Conservation (phyloP, 2,888 invertebrate genomes). For the Arge pagana region DNA sequence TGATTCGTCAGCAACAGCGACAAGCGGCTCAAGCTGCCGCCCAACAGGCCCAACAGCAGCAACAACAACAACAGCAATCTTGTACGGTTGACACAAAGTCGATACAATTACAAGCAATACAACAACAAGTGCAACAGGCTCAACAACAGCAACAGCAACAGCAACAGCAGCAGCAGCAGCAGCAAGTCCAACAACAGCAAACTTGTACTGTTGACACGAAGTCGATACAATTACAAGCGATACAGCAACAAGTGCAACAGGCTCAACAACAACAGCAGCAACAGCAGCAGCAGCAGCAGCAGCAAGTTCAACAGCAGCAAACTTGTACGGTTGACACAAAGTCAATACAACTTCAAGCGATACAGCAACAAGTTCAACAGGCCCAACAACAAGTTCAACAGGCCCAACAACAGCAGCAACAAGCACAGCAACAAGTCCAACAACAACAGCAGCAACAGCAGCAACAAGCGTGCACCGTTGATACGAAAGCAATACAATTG, state of each 20-base stretch:
- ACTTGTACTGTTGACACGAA: conserved; percentile 49
- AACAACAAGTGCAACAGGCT: conserved; percentile 43
- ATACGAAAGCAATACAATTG: conserved; percentile 57
- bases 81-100: conserved; percentile 15
- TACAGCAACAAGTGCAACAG: conserved; percentile 48
- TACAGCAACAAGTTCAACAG: conserved; percentile 48
- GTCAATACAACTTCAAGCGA: conserved; percentile 45
- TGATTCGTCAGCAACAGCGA: conserved; percentile 55
- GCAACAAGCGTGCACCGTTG: conserved; percentile 52
- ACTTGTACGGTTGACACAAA: conserved; percentile 27
- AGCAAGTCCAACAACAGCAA: conserved; percentile 55
- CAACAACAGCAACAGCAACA: conserved; percentile 59
- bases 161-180: conserved; percentile 58
- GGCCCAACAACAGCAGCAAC: conserved; percentile 49
- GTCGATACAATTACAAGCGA: conserved; percentile 45
- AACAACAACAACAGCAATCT: conserved; percentile 40
- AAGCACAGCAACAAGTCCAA: conserved; percentile 42
- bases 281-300: conserved; percentile 49
- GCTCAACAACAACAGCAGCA: conserved; percentile 42
- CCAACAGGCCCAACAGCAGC: conserved; percentile 45
- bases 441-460: conserved; percentile 18
- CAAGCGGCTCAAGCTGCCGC: conserved; percentile 56
- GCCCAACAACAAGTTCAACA: conserved; percentile 57
- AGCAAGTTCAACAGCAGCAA: conserved; percentile 47
- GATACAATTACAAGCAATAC: conserved; percentile 43